These are phyloP conservation scores for Arctocebus calabarensis DNA, from an alignment of 2,797 vertebrate species.

Conservation along the genomic window DNA sequence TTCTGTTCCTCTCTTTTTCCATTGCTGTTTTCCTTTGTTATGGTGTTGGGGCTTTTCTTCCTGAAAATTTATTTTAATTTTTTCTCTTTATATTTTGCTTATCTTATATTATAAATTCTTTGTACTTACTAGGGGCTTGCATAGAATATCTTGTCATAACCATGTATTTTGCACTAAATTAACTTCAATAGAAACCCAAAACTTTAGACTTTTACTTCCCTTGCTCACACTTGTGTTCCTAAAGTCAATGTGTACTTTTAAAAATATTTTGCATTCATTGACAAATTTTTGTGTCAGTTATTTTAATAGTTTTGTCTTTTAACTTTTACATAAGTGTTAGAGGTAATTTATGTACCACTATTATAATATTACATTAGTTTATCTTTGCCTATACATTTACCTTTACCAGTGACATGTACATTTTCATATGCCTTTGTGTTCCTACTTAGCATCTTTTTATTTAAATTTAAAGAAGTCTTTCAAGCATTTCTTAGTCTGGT, in stretches of 20 bases:
- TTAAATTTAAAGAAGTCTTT: neutral
- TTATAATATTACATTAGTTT: neutral
- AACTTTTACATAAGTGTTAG: neutral
- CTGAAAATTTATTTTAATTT: neutral
- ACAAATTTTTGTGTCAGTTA: neutral
- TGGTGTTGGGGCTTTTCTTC: neutral
- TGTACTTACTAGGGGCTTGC: neutral
- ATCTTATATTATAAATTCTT: neutral
- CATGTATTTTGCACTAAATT: neutral
- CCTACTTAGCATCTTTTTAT: neutral
- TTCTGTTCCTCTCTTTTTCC: neutral
- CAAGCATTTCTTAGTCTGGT: neutral
- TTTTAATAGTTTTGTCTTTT: neutral
- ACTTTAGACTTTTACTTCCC: neutral
- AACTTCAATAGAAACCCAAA: neutral
- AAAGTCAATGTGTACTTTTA: neutral
- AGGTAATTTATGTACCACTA: neutral
- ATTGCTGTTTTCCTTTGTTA: neutral
- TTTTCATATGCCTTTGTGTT: neutral
- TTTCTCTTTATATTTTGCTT: neutral
- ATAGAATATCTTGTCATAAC: neutral
- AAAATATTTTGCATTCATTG: neutral
- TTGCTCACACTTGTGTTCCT: neutral
- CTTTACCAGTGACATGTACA: neutral
- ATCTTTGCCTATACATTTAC: neutral